Conservation (phyloP, 2,113 vertebrate genomes). For the Genyomyrus donnyi region DNA sequence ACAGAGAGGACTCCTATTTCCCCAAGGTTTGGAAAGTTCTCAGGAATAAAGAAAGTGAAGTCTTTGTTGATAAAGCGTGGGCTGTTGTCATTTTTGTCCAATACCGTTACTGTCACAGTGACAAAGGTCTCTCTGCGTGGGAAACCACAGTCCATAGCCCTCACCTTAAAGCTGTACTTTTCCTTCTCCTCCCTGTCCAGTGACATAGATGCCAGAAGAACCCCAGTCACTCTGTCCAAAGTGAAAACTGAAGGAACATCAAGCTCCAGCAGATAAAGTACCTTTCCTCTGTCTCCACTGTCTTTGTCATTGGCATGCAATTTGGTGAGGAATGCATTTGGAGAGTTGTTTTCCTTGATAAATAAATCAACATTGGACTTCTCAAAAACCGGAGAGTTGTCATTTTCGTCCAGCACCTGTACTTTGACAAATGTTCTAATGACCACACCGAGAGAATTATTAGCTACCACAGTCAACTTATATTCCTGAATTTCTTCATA, state of each 20-base stretch:
- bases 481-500: conserved; percentile 78
- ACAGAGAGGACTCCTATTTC: conserved; percentile 94
- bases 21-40: conserved; percentile 92
- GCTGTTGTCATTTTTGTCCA: conserved; percentile 95
- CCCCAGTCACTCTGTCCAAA: conserved; percentile 75
- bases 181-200: conserved; percentile 92
- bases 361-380: conserved; percentile 75
- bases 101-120: conserved; percentile 77
- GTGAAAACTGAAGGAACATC: conserved; percentile 80
- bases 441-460: conserved; percentile 63
- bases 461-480: conserved; percentile 76
- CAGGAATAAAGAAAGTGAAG: conserved; percentile 95
- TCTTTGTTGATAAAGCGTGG: conserved; percentile 97
- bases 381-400: conserved; percentile 85
- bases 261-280: conserved; percentile 81
- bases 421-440: conserved; percentile 74
- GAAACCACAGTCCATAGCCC: conserved; percentile 79
- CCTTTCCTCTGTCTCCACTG: conserved; percentile 72
- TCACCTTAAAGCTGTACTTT: conserved; percentile 86
- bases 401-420: conserved; percentile 86
- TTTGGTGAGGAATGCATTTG: conserved; percentile 81
- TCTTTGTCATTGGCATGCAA: conserved; percentile 83
- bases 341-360: conserved; percentile 88
- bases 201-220: conserved; percentile 78
- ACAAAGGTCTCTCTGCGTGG: conserved; percentile 84